Conservation (phyloP, 2,797 vertebrate species). For the Vultur gryphus region DNA sequence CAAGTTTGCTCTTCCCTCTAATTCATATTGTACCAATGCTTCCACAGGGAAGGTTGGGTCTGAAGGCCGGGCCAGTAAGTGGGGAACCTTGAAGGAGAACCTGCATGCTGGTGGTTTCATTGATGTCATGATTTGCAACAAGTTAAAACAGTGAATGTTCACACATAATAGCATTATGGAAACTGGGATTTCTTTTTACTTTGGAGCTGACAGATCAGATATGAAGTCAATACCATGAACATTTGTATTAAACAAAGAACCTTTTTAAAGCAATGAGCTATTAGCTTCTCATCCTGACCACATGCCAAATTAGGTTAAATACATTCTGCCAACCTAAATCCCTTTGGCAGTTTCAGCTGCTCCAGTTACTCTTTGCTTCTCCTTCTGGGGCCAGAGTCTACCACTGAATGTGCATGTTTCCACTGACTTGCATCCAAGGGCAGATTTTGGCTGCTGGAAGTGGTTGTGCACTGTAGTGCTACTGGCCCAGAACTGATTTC, state of each 20-base stretch:
- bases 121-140: neutral
- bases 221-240: neutral
- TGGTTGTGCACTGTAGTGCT: neutral
- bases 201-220: neutral
- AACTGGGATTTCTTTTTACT: neutral
- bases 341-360: constrained; percentile 20
- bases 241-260: neutral
- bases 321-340: constrained; percentile 21
- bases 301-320: neutral
- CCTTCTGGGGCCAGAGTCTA: neutral
- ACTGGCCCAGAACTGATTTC: constrained; percentile 33
- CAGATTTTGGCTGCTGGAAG: constrained; percentile 32
- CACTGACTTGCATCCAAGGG: constrained; percentile 21
- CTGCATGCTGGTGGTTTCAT: neutral
- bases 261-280: neutral
- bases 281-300: neutral
- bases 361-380: constrained; percentile 6
- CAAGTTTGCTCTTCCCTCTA: neutral
- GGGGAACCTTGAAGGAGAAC: neutral
- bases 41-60: neutral
- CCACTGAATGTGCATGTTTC: constrained; percentile 18
- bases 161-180: neutral
- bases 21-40: neutral
- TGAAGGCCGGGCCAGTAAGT: neutral
- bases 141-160: neutral